These are phyloP conservation scores for Caenorhabditis imperialis DNA, from an alignment of 2,888 invertebrate species.

Conservation along the genomic window DNA sequence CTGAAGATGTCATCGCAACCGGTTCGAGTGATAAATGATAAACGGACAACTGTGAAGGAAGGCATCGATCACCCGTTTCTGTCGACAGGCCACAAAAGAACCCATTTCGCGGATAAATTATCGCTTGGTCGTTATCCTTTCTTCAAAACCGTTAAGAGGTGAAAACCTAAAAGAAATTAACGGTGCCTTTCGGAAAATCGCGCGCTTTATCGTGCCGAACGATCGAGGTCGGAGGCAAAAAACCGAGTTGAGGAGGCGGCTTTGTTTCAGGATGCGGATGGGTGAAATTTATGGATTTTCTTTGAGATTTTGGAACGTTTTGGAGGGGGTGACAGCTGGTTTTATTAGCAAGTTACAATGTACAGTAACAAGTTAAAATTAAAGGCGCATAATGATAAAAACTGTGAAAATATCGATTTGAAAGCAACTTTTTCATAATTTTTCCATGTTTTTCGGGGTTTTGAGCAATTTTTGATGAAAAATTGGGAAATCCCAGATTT, in stretches of 20 bases:
- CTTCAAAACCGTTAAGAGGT: too few species aligned
- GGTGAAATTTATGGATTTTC: too few species aligned
- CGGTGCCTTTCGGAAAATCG: conserved; percentile 12
- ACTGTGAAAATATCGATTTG: too few species aligned
- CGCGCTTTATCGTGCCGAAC: conserved; percentile 35
- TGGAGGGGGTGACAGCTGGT: too few species aligned
- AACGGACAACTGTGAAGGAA: conserved; percentile 41
- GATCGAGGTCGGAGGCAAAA: conserved; percentile 24
- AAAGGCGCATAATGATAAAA: too few species aligned
- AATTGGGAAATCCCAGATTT: too few species aligned
- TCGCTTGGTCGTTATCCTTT: conserved; percentile 39
- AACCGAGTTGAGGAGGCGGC: conserved; percentile 5
- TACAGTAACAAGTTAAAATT: too few species aligned
- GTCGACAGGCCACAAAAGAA: conserved; percentile 1
- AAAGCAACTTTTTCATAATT: too few species aligned
- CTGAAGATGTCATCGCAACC: conserved; percentile 8
- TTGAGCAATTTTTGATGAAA: too few species aligned
- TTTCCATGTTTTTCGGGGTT: too few species aligned
- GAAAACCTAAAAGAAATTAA: conserved; percentile 32
- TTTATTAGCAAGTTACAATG: too few species aligned
- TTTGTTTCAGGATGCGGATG: conserved; percentile 16
- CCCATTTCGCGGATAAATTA: conserved; percentile 51
- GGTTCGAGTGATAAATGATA: conserved; percentile 48
- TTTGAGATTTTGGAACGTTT: too few species aligned
- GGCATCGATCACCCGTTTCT: conserved; percentile 34